phyloP scores from a whole-genome alignment of 2,113 vertebrate genomes.

The Heloderma charlesbogerti region DNA sequence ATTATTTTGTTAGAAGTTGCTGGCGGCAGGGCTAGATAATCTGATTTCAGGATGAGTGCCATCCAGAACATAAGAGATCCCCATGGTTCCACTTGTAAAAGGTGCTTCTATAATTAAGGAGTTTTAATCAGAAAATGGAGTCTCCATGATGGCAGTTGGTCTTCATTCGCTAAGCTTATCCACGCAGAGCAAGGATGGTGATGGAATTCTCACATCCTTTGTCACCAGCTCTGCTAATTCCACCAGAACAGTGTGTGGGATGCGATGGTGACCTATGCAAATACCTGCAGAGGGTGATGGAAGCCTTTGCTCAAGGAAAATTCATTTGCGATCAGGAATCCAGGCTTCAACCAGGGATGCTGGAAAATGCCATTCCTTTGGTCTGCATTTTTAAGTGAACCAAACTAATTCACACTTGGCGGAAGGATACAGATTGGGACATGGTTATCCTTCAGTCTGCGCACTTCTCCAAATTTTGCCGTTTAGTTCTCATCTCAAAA shows the following conservation, averaged over 20 bases:
- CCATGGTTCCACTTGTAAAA: conserved; percentile 9
- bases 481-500: not conserved
- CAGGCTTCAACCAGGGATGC: not conserved
- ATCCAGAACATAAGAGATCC: conserved; percentile 28
- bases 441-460: not conserved
- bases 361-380: not conserved
- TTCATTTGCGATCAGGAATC: not conserved
- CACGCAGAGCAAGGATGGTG: not conserved
- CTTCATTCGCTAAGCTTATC: not conserved
- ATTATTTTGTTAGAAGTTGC: conserved; percentile 2
- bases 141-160: not conserved
- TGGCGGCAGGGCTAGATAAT: not conserved
- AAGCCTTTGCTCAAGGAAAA: not conserved
- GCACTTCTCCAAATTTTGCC: not conserved
- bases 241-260: not conserved
- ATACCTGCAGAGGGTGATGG: not conserved
- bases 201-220: not conserved
- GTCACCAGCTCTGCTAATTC: not conserved
- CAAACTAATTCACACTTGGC: not conserved
- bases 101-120: conserved; percentile 34
- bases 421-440: not conserved
- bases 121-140: conserved; percentile 26
- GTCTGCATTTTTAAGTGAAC: not conserved
- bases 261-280: not conserved
- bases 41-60: not conserved